Base-by-base conservation (phyloP, 2,888 invertebrate species). In the Drosophila hamatofila region DNA sequence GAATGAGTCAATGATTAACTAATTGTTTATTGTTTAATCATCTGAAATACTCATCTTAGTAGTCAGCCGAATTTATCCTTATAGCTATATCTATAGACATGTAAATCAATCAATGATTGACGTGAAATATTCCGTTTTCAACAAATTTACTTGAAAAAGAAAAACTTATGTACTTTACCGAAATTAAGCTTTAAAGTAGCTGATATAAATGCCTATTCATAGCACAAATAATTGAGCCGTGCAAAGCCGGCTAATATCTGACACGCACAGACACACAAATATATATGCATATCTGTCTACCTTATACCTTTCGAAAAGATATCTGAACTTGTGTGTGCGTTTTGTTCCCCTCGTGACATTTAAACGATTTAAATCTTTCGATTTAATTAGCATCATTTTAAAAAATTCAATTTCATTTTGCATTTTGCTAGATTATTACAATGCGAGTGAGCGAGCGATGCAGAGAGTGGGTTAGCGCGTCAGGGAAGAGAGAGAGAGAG, bases 311-410 rank as follows among this genome's bases (percentile, higher is more conserved):
- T 16, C 8, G 33, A 21, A 33, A 23, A 9, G 51, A 35, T 33
- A 35, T 23, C 18, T 35, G 35, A 52, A 23, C 7, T 33, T 33
- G 54, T 14, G n/a, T 12, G 37, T 25, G 55, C 5, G 16, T 35
- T 3, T 16, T 5, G 11, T 5, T 9, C 42, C 33, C 33, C 33
- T n/a, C 55, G 14, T 46, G 71, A 71, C 77, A 66, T 76, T 85
- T 75, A 78, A 83, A 59, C 68, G 72, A 75, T 85, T 80, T 81
- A 70, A 83, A 84, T 84, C 81, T 85, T 81, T 81, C 73, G 80
- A 82, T 83, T 83, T 84, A 84, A 84, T 86, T 86, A 80, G 86
- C 80, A 80, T 82, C 86, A 78, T 75, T 84, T 84, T 82, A 85
- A 83, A 82, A 82, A 83, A 86, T 82, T 83, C 64, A 80, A 84